Percentiles rank a stretch among this genome's conserved stretches.
Conservation (phyloP, 1,140 invertebrate genomes). For the Bombus waltoni region DNA sequence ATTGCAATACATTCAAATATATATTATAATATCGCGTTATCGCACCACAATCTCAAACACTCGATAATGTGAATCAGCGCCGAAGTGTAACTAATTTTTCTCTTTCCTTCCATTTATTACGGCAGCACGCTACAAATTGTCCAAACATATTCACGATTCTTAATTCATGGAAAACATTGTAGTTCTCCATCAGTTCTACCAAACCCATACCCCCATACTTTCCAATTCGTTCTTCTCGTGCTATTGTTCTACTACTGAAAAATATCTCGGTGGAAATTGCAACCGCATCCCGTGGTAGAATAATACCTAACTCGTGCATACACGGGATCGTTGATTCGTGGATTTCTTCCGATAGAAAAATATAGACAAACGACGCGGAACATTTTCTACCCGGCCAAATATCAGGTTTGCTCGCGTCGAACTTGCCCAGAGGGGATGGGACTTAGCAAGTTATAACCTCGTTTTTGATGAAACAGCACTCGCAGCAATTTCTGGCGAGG, state of each 20-base stretch:
- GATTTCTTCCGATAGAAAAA: neutral
- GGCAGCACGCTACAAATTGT: neutral
- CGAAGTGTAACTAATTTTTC: neutral
- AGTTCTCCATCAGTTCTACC: conserved; percentile 8
- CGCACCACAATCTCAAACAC: no score
- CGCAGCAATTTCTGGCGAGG: conserved; percentile 45
- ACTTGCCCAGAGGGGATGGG: neutral
- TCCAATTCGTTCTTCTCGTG: neutral
- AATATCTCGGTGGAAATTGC: neutral
- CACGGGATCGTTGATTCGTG: neutral
- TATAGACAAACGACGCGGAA: neutral
- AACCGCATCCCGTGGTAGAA: neutral
- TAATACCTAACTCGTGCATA: conserved; percentile 7
- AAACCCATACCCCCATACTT: neutral
- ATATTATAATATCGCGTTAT: no score
- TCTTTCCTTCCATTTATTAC: neutral
- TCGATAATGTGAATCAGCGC: neutral
- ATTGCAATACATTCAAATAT: no score
- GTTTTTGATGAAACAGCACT: conserved; percentile 44
- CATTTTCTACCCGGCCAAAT: neutral
- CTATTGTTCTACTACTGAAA: conserved; percentile 10
- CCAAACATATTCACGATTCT: neutral
- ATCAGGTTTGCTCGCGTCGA: neutral
- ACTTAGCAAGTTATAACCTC: neutral
- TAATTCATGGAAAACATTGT: neutral